Evolutionary conservation across 2,888 invertebrate genomes (phyloP), one percentile per base, ranked within the genome.

Genomic region (Megastigmus dorsalis): DNA sequence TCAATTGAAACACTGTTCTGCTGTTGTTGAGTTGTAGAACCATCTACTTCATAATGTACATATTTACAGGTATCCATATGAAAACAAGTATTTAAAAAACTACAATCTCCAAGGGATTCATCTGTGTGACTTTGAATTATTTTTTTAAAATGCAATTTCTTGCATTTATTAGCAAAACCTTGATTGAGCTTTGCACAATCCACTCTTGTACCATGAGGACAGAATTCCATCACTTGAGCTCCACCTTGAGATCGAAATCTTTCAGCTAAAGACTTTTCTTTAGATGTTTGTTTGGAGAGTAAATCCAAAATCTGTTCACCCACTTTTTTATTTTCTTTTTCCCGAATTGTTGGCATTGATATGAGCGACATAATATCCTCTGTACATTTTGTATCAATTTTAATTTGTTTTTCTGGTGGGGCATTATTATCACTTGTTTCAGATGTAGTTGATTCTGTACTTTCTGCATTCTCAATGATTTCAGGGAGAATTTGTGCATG

Each of bases 31-130:
- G 91, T 91, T 0, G 91, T 90, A 2, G 89, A 88, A 77, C 93
- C 93, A 85, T 98, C 98, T 0, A 99, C 98, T 89, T 98, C 97
- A 84, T 99, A 99, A 88, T 99, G 98, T 0, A 99, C 98, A 85
- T 98, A 98, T 89, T 98, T 98, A 92, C 98, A 99, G 43, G 96
- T 97, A 80, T 98, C 98, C 98, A 99, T 98, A 86, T 99, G 98
- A 86, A 99, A 99, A 88, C 98, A 99, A 0, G 98, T 99, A 88
- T 99, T 99, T 2, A 99, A 90, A 88, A 99, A 99, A 18, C 98
- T 98, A 86, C 98, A 99, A 88, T 99, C 99, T 0, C 99, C 98
- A 1, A 98, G 90, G 0, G 95, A 92, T 88, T 97, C 97, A 85
- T 98, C 98, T 0, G 98, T 99, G 85, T 98, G 98, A 65, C 93